These are phyloP conservation scores for Chrysolina haemoptera DNA, from an alignment of 2,888 invertebrate species.

Conservation along the genomic window DNA sequence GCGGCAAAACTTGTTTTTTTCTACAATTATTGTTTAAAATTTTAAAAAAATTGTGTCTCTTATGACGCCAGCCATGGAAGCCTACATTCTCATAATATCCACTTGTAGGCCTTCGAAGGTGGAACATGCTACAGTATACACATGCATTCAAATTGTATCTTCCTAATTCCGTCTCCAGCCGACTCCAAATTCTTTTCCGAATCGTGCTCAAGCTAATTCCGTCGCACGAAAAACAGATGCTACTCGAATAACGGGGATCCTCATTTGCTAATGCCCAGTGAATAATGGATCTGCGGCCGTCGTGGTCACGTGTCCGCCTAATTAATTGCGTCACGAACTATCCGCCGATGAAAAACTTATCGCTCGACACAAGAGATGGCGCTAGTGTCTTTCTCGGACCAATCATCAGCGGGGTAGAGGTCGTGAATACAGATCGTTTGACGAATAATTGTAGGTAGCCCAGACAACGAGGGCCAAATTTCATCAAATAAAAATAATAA, in stretches of 20 bases:
- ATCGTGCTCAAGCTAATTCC: not conserved
- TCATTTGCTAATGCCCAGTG: slow-evolving; percentile 62
- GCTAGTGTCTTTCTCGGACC: not conserved
- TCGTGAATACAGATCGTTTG: not conserved
- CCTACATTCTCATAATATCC: too few relatives aligned
- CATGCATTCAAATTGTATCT: too few relatives aligned
- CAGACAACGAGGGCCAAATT: too few relatives aligned
- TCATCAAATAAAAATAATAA: too few relatives aligned
- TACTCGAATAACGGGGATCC: slow-evolving; percentile 35
- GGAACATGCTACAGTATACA: too few relatives aligned
- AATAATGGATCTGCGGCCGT: slow-evolving; percentile 56
- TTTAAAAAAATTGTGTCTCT: too few relatives aligned
- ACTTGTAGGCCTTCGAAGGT: too few relatives aligned
- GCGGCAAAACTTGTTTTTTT: too few relatives aligned
- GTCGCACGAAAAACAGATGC: not conserved
- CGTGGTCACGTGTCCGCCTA: slow-evolving; percentile 59
- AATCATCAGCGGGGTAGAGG: slow-evolving; percentile 13
- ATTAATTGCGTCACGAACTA: slow-evolving; percentile 62
- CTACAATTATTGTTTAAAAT: too few relatives aligned
- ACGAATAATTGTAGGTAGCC: not conserved
- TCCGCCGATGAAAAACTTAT: slow-evolving; percentile 40
- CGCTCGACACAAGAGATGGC: slow-evolving; percentile 7
- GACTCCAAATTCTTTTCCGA: not conserved
- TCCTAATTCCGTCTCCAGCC: not conserved
- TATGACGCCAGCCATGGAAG: too few relatives aligned